Conservation (phyloP, 2,113 vertebrate genomes). For the Lichenostomus cassidix region DNA sequence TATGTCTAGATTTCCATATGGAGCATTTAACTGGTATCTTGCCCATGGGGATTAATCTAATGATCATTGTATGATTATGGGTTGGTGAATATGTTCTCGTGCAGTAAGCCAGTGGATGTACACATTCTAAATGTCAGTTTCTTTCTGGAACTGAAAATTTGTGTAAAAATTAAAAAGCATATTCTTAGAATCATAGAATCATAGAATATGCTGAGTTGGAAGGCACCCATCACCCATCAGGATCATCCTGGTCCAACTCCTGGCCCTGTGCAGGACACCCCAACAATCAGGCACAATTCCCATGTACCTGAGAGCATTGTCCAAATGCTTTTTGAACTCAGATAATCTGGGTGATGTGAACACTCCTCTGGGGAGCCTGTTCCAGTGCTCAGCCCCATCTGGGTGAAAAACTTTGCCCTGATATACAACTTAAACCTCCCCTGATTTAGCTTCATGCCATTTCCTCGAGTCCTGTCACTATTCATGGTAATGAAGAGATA, state of each 20-base stretch:
- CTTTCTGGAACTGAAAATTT: background rate
- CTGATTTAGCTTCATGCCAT: background rate
- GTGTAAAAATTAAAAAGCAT: background rate
- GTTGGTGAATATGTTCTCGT: background rate
- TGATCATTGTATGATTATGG: background rate
- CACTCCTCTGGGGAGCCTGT: too few relatives aligned
- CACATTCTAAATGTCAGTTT: background rate
- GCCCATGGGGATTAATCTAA: background rate
- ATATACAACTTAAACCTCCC: background rate
- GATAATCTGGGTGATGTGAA: background rate
- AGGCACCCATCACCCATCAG: background rate
- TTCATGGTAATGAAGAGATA: background rate
- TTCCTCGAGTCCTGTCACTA: background rate
- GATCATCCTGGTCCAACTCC: background rate
- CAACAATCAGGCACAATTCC: background rate
- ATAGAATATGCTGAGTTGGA: background rate
- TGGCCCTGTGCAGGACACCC: background rate
- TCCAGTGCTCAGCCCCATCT: background rate
- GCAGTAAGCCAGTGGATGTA: background rate
- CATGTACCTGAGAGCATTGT: background rate
- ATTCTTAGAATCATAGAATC: background rate
- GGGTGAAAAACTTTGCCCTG: background rate
- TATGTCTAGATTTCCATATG: background rate
- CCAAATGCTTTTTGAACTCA: rapidly evolving
- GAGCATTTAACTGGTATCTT: background rate